These are phyloP conservation scores for Otis tarda DNA, from an alignment of 2,113 vertebrate species.

Conservation along the genomic window DNA sequence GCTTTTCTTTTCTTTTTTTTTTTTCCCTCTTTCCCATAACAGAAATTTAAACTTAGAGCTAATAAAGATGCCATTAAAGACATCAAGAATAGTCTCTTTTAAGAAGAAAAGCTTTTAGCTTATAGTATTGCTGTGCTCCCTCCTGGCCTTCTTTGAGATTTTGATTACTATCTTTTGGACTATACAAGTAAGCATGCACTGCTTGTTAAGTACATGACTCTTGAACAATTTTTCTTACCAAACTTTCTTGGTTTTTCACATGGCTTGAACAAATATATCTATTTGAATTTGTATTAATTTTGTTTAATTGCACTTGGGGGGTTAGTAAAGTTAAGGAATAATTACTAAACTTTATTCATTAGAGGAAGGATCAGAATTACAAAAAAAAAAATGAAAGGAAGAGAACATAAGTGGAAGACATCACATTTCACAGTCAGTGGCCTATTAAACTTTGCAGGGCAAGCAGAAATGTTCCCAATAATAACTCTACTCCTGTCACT, in stretches of 20 bases:
- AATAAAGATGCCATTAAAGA: not conserved
- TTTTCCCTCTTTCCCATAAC: rapidly evolving
- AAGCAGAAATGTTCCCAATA: constrained; percentile 42
- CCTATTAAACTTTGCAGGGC: constrained; percentile 28
- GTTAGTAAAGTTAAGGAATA: not conserved
- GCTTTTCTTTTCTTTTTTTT: not conserved
- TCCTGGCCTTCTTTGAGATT: not conserved
- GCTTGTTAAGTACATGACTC: not conserved
- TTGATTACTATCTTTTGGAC: not conserved
- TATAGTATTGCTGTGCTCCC: not conserved
- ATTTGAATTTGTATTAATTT: not conserved
- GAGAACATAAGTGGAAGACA: not conserved
- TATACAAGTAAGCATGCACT: not conserved
- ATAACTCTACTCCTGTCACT: constrained; percentile 11
- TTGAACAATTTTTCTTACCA: not conserved
- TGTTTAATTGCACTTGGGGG: not conserved
- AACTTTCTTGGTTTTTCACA: not conserved
- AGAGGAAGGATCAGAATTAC: not conserved
- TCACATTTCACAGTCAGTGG: not conserved
- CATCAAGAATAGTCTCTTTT: not conserved
- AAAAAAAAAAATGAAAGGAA: not conserved
- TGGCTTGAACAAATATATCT: not conserved
- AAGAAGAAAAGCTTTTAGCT: not conserved
- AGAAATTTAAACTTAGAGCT: not conserved
- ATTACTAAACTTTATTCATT: not conserved